A percentile compares a stretch with the other conserved stretches of the same genome.
Conservation (phyloP, 2,888 invertebrate species). For the Matsumyia berberina region DNA sequence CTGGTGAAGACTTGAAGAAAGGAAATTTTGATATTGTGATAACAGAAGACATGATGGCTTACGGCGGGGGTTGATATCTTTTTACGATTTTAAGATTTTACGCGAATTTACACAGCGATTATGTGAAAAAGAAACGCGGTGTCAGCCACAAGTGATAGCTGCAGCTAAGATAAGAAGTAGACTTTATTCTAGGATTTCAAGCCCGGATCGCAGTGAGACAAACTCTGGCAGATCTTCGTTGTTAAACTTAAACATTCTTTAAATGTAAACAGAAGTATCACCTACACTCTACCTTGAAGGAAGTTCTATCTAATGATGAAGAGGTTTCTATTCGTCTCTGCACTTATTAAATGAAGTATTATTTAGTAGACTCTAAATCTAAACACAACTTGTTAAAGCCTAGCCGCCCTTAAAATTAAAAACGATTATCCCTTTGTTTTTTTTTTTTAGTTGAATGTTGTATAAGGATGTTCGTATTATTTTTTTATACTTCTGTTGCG, state of each 20-base stretch:
- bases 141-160: not conserved
- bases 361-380: conserved; percentile 3
- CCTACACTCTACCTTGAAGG: too few species aligned
- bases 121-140: too few species aligned
- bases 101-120: conserved; percentile 4
- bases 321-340: not conserved
- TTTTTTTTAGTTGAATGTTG: conserved; percentile 18
- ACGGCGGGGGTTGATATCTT: not conserved
- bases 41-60: not conserved
- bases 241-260: not conserved
- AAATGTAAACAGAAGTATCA: not conserved
- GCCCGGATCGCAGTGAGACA: not conserved
- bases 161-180: not conserved
- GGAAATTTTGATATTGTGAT: conserved; percentile 36
- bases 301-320: too few species aligned
- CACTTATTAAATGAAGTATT: conserved; percentile 31
- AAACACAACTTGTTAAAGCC: conserved; percentile 20
- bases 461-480: not conserved
- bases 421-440: not conserved
- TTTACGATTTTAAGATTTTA: too few species aligned
- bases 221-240: too few species aligned
- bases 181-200: not conserved
- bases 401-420: conserved; percentile 1
- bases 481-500: conserved; percentile 6
- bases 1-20: conserved; percentile 9